Conservation (phyloP, 2,888 invertebrate species). For the Acholoe squamosa region DNA sequence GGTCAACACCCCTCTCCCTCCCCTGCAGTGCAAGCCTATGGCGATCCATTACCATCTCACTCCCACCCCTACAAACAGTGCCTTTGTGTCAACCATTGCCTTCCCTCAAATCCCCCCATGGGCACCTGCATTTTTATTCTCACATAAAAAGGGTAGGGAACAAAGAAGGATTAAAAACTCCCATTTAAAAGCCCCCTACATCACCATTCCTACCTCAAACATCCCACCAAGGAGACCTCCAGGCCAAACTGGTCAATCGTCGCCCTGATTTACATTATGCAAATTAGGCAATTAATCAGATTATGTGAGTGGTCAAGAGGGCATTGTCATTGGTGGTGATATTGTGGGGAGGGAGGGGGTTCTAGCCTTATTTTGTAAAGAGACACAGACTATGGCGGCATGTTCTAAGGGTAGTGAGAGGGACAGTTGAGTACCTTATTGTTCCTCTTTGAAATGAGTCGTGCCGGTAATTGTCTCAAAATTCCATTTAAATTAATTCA, state of each 20-base stretch:
- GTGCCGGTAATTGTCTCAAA: no score
- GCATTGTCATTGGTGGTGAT: conserved; percentile 6
- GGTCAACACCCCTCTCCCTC: neutral
- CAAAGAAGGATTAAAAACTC: conserved; percentile 45
- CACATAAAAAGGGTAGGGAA: conserved; percentile 1
- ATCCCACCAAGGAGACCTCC: neutral
- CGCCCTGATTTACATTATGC: conserved; percentile 6
- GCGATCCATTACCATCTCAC: neutral
- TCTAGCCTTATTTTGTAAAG: neutral
- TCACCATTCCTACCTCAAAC: neutral
- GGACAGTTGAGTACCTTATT: no score
- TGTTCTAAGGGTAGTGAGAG: no score
- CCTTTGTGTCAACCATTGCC: neutral
- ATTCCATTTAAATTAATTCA: no score
- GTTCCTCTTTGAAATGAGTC: no score
- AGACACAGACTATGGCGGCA: neutral
- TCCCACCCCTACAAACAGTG: neutral
- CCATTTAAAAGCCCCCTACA: neutral
- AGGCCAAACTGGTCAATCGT: neutral
- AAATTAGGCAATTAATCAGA: conserved; percentile 51
- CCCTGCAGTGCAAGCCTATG: neutral
- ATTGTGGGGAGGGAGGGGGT: neutral
- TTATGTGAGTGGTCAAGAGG: conserved; percentile 55
- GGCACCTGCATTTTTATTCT: conserved; percentile 54
- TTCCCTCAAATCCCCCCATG: neutral